Evolutionary conservation across 2,888 invertebrate genomes (phyloP).

Genomic region (Eugnorisma glareosa): DNA sequence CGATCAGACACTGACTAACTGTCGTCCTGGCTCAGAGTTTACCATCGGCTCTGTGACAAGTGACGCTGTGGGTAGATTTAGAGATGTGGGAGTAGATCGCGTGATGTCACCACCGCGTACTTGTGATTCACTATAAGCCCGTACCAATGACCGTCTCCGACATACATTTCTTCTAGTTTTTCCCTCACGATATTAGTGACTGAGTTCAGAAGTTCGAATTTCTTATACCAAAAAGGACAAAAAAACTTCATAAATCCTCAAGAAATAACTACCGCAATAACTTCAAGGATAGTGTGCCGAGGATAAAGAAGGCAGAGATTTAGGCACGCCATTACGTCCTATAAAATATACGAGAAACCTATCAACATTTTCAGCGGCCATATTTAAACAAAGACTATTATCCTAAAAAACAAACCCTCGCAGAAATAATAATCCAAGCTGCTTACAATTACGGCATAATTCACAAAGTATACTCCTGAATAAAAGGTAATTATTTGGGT

Average conservation of each 20-base stretch:
- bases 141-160: no score
- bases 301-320: slow-evolving; percentile 20
- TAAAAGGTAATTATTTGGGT: slow-evolving; percentile 62
- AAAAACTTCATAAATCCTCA: slow-evolving; percentile 18
- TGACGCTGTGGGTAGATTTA: no score
- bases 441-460: slow-evolving; percentile 46
- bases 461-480: slow-evolving; percentile 37
- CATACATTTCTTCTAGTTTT: neutral
- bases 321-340: slow-evolving; percentile 23
- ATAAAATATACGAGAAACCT: slow-evolving; percentile 10
- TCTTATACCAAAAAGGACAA: neutral
- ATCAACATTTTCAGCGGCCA: slow-evolving; percentile 8
- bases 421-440: slow-evolving; percentile 35
- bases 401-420: slow-evolving; percentile 22
- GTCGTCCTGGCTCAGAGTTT: no score
- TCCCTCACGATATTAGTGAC: neutral
- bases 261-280: slow-evolving; percentile 26
- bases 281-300: slow-evolving; percentile 25
- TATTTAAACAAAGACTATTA: slow-evolving; percentile 9
- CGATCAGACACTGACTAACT: no score
- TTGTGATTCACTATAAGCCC: no score
- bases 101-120: no score
- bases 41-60: no score
- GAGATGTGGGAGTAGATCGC: no score
- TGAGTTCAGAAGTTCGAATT: neutral